Conservation (phyloP, 2,113 vertebrate species). For the Burhinus oedicnemus region DNA sequence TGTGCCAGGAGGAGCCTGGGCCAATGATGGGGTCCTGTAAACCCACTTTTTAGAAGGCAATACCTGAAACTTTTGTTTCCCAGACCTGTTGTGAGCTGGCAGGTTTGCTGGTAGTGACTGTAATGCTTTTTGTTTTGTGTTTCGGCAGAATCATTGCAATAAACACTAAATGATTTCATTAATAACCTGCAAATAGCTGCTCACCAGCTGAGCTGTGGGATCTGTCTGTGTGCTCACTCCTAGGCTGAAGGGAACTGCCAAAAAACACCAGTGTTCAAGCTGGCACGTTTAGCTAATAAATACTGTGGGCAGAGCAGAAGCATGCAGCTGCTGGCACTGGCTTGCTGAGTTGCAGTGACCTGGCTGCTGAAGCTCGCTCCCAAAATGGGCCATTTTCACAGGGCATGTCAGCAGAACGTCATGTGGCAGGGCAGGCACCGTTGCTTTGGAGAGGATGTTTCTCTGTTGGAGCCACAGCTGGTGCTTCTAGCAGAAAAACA, state of each 20-base stretch:
- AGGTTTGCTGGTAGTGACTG: background rate
- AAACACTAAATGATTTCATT: background rate
- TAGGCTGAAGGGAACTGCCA: background rate
- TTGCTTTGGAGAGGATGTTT: background rate
- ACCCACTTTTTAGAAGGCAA: background rate
- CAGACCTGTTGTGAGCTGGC: background rate
- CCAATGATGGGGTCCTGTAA: background rate
- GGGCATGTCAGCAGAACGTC: fast-evolving
- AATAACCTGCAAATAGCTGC: conserved; percentile 12
- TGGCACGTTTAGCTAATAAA: background rate
- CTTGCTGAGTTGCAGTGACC: background rate
- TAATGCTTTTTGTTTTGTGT: background rate
- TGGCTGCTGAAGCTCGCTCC: background rate
- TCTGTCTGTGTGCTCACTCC: background rate
- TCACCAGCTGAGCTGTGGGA: background rate
- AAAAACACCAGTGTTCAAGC: background rate
- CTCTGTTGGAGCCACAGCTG: background rate
- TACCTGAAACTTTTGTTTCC: background rate
- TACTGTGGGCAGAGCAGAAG: background rate
- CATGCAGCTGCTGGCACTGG: background rate
- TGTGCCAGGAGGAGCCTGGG: background rate
- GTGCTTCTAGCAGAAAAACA: fast-evolving
- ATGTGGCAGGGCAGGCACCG: fast-evolving
- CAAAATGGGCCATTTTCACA: fast-evolving
- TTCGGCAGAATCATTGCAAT: background rate